phyloP scores from a whole-genome alignment of 2,113 vertebrate genomes.

The Scomber japonicus region DNA sequence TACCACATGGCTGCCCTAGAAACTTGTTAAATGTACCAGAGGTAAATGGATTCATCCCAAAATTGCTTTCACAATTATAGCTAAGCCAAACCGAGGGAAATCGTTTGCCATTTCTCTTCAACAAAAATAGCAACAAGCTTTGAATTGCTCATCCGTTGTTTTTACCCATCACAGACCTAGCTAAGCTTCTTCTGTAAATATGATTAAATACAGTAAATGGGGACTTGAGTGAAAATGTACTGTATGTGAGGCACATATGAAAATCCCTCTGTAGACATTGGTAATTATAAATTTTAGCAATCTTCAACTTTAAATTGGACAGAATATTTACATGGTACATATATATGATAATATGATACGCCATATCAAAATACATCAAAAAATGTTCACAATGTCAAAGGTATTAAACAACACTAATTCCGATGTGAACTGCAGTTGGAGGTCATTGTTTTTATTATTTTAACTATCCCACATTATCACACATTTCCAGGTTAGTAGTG shows the following conservation, averaged over 20 bases:
- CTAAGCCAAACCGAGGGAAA: slow-evolving; percentile 80
- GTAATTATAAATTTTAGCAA: slow-evolving; percentile 14
- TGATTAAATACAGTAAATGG: slow-evolving; percentile 77
- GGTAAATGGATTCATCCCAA: slow-evolving; percentile 80
- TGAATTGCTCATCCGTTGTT: slow-evolving; percentile 73
- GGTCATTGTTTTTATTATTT: slow-evolving; percentile 35
- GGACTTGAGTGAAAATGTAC: slow-evolving; percentile 45
- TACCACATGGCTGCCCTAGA: slow-evolving; percentile 72
- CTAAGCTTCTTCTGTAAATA: slow-evolving; percentile 72
- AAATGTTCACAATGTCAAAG: background rate
- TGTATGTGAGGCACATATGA: slow-evolving; percentile 21
- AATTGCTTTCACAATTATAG: slow-evolving; percentile 83
- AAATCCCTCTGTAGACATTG: slow-evolving; percentile 35
- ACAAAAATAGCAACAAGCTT: slow-evolving; percentile 78
- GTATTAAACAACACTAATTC: slow-evolving; percentile 2
- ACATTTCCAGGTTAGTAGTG: slow-evolving; percentile 46
- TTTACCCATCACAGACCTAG: slow-evolving; percentile 59
- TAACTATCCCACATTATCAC: slow-evolving; percentile 31
- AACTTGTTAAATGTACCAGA: slow-evolving; percentile 75
- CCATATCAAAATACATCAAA: background rate
- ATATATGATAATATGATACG: background rate
- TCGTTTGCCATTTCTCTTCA: slow-evolving; percentile 69
- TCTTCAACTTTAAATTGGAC: slow-evolving; percentile 1
- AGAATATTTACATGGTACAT: background rate
- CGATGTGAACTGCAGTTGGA: slow-evolving; percentile 12